Base-by-base conservation (phyloP, 2,113 vertebrate genomes). In the Coryphaenoides rupestris region DNA sequence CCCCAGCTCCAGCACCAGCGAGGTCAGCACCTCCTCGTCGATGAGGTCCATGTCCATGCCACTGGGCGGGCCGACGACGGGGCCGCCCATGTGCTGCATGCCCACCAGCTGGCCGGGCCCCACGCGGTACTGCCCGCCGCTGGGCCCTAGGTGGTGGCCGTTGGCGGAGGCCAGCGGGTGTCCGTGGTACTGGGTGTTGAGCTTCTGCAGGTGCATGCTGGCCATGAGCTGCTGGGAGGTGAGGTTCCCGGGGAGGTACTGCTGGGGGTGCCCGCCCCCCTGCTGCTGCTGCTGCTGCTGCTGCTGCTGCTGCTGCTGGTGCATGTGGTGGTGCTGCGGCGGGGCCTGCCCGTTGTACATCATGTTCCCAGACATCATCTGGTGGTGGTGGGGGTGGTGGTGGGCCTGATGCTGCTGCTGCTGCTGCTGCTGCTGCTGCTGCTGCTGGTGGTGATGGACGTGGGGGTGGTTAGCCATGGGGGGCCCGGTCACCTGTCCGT, bases 11-110 rank as follows among this genome's bases (percentile, higher is more conserved):
- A 96, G 81, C 67, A 94, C 95, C 71, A 98, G 89, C 3, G 94
- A 93, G 0, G 93, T 98, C 88, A 98, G 92, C 60, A 95, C 94
- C 70, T 98, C 96, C 86, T 98, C 96, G 9, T 98, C 96, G 40
- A 98, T 93, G 74, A 96, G 91, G 69, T 98, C 96, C 19, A 93
- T 93, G 92, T 98, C 96, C 89, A 92, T 95, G 83, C 92, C 66
- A 1, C 93, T 95, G 65, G 90, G 75, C n/a, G n/a, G n/a, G n/a
- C n/a, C n/a, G 19, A 90, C 89, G 73, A 93, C 75, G 0, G 91
- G 88, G 0, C 88, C 81, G 0, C 93, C 91, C 66, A 93, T 84
- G 52, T 93, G 91, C 77, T 91, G 92, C 92, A 93, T 90, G 70
- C 83, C 77, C 0, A 86, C 76, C 52, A 94, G 85, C 82, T 93